phyloP scores from a whole-genome alignment of 92 coral and sea anemone genomes.

The Metridium senile region DNA sequence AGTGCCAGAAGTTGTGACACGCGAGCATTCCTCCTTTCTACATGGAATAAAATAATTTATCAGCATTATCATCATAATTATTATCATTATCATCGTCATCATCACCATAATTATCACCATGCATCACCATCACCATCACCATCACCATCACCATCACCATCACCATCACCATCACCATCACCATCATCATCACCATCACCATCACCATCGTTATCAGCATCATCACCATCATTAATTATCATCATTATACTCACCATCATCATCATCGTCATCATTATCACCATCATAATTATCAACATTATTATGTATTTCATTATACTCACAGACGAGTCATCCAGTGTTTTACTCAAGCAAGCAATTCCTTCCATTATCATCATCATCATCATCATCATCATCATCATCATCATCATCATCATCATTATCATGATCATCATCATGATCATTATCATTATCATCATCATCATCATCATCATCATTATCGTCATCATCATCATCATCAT shows the following conservation, averaged over 20 bases:
- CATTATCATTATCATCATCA: conserved; percentile 7
- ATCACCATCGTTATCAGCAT: neutral
- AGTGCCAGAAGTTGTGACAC: conserved; percentile 98
- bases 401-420: conserved; percentile 7
- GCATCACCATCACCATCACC: neutral
- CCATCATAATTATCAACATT: neutral
- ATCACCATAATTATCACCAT: neutral
- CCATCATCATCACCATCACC: neutral
- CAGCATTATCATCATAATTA: neutral
- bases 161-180: neutral
- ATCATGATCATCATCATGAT: neutral
- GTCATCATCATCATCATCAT: conserved; percentile 10
- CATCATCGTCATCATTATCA: neutral
- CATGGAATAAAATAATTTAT: neutral
- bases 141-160: neutral
- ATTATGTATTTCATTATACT: too few species aligned
- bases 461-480: conserved; percentile 9
- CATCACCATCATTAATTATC: neutral
- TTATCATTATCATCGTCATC: neutral
- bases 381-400: conserved; percentile 8
- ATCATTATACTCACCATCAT: neutral
- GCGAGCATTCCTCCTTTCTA: conserved; percentile 91
- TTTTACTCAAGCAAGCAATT: conserved; percentile 60
- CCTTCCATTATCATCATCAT: conserved; percentile 33
- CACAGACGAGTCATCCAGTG: conserved; percentile 78